phyloP scores from a whole-genome alignment of 2,888 invertebrate genomes.

The Tinea pellionella region DNA sequence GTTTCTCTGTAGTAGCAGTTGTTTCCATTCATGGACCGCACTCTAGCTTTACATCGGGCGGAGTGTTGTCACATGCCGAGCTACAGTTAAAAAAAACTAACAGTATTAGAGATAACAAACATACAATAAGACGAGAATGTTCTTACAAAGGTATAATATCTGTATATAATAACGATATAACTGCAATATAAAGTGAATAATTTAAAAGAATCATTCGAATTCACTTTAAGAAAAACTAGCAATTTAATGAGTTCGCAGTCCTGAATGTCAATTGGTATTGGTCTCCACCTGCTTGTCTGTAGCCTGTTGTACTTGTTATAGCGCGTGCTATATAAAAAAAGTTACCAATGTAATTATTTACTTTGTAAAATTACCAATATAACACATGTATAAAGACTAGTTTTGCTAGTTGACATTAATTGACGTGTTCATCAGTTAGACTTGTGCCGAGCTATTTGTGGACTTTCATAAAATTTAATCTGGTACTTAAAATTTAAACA shows the following conservation, averaged over 20 bases:
- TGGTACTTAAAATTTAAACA: no score
- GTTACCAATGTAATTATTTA: not conserved
- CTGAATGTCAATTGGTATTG: constrained; percentile 1
- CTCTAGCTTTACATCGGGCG: no score
- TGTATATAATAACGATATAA: not conserved
- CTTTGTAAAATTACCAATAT: not conserved
- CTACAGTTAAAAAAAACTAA: no score
- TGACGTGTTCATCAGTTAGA: not conserved
- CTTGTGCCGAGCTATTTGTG: not conserved
- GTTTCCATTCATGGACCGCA: no score
- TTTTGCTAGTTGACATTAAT: not conserved
- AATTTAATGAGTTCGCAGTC: constrained; percentile 6
- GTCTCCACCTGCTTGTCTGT: constrained; percentile 5
- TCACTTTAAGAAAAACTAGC: constrained; percentile 5
- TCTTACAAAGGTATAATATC: not conserved
- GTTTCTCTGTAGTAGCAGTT: no score
- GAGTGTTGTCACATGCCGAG: no score
- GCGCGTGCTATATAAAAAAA: constrained; percentile 2
- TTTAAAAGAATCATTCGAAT: constrained; percentile 8
- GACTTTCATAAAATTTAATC: not conserved
- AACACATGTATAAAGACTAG: not conserved
- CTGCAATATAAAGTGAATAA: constrained; percentile 10
- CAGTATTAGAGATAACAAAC: not conserved
- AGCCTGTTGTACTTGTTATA: not conserved
- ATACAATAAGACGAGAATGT: not conserved